These are phyloP conservation scores for Alentia gelatinosa DNA, from an alignment of 2,888 invertebrate species.

Conservation along the genomic window DNA sequence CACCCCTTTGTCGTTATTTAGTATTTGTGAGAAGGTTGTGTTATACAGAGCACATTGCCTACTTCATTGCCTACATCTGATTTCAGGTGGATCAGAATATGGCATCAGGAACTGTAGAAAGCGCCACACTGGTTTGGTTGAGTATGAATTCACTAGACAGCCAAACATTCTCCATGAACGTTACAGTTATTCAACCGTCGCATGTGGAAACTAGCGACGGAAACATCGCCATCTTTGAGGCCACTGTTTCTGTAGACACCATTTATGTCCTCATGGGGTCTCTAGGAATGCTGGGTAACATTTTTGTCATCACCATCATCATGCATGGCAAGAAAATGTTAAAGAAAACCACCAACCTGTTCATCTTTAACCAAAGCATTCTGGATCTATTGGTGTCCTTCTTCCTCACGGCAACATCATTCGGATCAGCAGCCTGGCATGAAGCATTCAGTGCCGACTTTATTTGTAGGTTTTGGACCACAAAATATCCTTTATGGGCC, in stretches of 20 bases:
- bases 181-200: background rate
- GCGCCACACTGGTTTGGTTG: background rate
- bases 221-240: background rate
- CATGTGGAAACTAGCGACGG: background rate
- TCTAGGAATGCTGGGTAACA: constrained; percentile 22
- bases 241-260: background rate
- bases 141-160: background rate
- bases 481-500: constrained; percentile 16
- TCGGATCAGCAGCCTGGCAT: background rate
- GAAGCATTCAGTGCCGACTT: background rate
- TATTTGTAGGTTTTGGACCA: background rate
- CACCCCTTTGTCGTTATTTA: background rate
- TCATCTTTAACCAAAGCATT: constrained; percentile 54
- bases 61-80: background rate
- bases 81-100: background rate
- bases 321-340: background rate
- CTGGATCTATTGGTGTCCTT: constrained; percentile 13
- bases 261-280: constrained; percentile 25
- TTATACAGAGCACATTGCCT: too few relatives aligned
- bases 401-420: constrained; percentile 18
- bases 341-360: constrained; percentile 48
- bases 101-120: background rate
- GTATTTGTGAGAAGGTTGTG: background rate
- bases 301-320: background rate
- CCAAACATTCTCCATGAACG: background rate